phyloP scores from a whole-genome alignment of 2,113 vertebrate genomes.

The Vulpes lagopus region DNA sequence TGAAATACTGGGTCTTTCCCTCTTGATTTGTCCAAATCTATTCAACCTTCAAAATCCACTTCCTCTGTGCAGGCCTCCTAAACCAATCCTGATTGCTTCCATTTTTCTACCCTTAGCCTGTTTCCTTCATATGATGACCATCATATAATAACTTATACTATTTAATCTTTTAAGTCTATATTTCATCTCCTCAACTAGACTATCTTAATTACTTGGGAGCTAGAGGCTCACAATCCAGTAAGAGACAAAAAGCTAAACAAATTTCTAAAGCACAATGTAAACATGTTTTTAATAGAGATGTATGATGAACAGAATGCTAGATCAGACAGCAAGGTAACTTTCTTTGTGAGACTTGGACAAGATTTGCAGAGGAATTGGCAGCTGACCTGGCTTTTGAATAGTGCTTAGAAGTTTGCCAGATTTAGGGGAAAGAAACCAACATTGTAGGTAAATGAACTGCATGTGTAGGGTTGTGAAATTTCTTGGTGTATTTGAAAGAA shows the following conservation, averaged over 20 bases:
- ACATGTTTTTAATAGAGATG: background rate
- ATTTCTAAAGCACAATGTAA: background rate
- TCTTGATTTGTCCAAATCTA: slow-evolving; percentile 2
- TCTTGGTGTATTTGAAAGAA: background rate
- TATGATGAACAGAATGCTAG: background rate
- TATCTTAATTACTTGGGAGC: background rate
- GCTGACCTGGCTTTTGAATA: background rate
- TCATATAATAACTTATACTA: background rate
- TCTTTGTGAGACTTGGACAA: background rate
- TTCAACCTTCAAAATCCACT: background rate
- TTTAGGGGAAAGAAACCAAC: background rate
- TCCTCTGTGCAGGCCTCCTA: background rate
- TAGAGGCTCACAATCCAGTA: background rate
- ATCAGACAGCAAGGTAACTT: background rate
- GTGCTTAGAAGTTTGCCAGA: slow-evolving; percentile 27
- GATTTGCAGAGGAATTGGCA: background rate
- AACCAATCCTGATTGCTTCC: background rate
- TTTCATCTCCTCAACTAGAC: background rate
- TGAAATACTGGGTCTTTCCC: background rate
- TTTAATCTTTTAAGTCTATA: background rate
- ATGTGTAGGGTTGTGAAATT: background rate
- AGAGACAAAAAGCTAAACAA: background rate
- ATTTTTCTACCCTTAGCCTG: background rate
- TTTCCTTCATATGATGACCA: background rate
- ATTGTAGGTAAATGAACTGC: background rate